Conservation (phyloP, 2,888 invertebrate species). For the Schizaphis graminum region DNA sequence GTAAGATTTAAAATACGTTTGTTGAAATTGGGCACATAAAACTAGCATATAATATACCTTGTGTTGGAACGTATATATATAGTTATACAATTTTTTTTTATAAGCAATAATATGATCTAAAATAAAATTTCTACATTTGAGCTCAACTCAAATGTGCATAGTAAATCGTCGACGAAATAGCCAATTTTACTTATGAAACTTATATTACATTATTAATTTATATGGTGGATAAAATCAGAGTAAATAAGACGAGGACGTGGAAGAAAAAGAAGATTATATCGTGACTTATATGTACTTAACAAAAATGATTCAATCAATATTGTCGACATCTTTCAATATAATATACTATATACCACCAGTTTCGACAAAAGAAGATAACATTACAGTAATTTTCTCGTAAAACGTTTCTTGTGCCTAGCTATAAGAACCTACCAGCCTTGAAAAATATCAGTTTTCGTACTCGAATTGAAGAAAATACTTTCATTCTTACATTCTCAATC, state of each 20-base stretch:
- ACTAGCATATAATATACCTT: background rate
- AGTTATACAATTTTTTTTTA: background rate
- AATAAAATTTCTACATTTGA: background rate
- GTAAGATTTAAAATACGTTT: background rate
- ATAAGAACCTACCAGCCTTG: background rate
- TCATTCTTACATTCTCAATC: background rate
- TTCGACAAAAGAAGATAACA: slow-evolving; percentile 25
- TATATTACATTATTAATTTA: background rate
- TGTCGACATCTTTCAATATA: slow-evolving; percentile 25
- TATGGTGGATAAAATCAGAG: background rate
- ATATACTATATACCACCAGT: background rate
- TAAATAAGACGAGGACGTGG: background rate
- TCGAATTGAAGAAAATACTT: background rate
- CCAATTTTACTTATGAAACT: slow-evolving; percentile 14
- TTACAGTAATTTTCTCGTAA: slow-evolving; percentile 38
- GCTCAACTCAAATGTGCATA: background rate
- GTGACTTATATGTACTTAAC: slow-evolving; percentile 45
- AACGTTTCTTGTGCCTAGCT: slow-evolving; percentile 18
- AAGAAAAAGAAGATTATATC: slow-evolving; percentile 49
- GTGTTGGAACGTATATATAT: background rate
- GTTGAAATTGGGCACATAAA: background rate
- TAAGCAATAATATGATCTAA: background rate
- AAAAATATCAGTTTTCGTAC: background rate
- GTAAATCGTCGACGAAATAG: background rate
- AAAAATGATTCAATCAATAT: slow-evolving; percentile 55